Conservation (phyloP, 2,113 vertebrate genomes). For the Corvus moneduloides region DNA sequence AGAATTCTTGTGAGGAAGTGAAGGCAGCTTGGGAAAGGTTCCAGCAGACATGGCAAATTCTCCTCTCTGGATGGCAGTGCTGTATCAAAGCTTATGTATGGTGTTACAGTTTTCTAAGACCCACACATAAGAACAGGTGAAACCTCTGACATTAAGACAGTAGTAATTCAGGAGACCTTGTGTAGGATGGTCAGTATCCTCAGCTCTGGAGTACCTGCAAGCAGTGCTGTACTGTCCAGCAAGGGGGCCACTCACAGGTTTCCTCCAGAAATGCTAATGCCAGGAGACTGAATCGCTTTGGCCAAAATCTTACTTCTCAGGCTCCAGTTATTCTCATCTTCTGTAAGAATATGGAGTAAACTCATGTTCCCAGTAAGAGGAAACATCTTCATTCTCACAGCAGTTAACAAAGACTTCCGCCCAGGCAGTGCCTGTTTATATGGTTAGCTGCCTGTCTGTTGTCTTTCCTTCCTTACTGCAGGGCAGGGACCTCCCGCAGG, state of each 20-base stretch:
- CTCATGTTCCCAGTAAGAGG: rapidly evolving
- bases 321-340: background rate
- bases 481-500: constrained; percentile 39
- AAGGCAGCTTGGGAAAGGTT: background rate
- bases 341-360: background rate
- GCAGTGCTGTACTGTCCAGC: background rate
- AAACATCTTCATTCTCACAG: background rate
- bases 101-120: background rate
- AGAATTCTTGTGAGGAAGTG: background rate
- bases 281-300: background rate
- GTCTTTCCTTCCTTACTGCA: constrained; percentile 16
- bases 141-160: background rate
- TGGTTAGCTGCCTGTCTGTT: background rate
- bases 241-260: background rate
- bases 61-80: background rate
- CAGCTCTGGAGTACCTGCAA: background rate
- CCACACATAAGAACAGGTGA: background rate
- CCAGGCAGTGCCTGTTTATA: background rate
- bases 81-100: background rate
- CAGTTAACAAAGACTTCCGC: background rate
- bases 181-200: background rate
- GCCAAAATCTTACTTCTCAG: background rate
- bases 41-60: background rate
- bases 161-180: background rate
- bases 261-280: background rate